A percentile compares a stretch with the other conserved stretches of the same genome.
Conservation (phyloP, 2,888 invertebrate genomes). For the Drosophila mimetica region DNA sequence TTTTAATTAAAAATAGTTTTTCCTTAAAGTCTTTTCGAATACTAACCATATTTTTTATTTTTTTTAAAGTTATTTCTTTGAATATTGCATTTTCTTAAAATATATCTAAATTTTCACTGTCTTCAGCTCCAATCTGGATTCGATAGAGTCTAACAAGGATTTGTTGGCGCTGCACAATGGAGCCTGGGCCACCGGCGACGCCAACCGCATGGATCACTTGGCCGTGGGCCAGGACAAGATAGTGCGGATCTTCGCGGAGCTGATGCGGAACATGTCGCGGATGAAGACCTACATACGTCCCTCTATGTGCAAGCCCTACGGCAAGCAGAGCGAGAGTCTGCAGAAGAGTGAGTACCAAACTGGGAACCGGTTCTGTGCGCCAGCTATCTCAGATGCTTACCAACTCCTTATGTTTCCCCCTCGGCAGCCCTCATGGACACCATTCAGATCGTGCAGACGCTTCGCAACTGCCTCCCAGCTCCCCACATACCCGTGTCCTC, state of each 20-base stretch:
- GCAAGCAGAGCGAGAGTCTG: slow-evolving; percentile 94
- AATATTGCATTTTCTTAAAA: neutral
- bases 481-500: slow-evolving; percentile 95
- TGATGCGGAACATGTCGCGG: slow-evolving; percentile 94
- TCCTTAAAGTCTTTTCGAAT: too few species aligned
- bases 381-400: slow-evolving; percentile 5
- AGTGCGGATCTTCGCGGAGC: slow-evolving; percentile 92
- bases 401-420: neutral
- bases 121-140: slow-evolving; percentile 82
- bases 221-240: slow-evolving; percentile 92
- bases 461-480: slow-evolving; percentile 93
- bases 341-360: slow-evolving; percentile 89
- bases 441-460: slow-evolving; percentile 93
- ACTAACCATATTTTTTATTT: neutral
- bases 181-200: slow-evolving; percentile 85
- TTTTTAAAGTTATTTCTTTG: too few species aligned
- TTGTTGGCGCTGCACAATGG: slow-evolving; percentile 89
- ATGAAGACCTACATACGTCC: slow-evolving; percentile 95
- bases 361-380: slow-evolving; percentile 1
- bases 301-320: slow-evolving; percentile 95
- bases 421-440: slow-evolving; percentile 91
- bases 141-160: slow-evolving; percentile 86
- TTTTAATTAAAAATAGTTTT: too few species aligned
- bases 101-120: neutral
- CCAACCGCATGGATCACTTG: slow-evolving; percentile 79